Conservation (phyloP, 1,140 invertebrate genomes). For the Druon quercuslanigerum region DNA sequence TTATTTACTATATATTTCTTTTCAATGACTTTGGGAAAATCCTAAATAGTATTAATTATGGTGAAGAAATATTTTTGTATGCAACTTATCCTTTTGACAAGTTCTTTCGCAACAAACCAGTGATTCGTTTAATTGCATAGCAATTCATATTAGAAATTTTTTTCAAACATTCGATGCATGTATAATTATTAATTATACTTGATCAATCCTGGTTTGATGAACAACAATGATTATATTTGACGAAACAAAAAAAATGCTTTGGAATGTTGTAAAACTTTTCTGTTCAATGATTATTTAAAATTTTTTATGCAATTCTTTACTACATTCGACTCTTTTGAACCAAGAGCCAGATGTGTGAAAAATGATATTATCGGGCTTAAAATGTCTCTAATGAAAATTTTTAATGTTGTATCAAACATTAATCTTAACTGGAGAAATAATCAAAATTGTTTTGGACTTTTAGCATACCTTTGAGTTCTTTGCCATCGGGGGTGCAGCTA, state of each 20-base stretch:
- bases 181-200: constrained; percentile 6
- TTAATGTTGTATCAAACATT: not conserved
- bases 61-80: not conserved
- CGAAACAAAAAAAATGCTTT: constrained; percentile 14
- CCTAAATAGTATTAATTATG: too few relatives aligned
- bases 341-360: not conserved
- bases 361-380: not conserved
- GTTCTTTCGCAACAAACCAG: not conserved
- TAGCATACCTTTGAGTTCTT: constrained; percentile 80
- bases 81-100: constrained; percentile 2
- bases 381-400: not conserved
- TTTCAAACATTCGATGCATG: not conserved
- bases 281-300: not conserved
- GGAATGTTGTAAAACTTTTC: constrained; percentile 24
- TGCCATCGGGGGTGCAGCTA: constrained; percentile 83
- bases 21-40: too few relatives aligned
- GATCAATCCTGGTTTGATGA: not conserved
- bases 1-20: too few relatives aligned
- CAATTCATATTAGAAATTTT: not conserved
- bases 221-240: not conserved
- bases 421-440: constrained; percentile 10
- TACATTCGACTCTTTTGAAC: too few relatives aligned
- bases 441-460: constrained; percentile 55
- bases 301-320: too few relatives aligned
- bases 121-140: not conserved